Evolutionary conservation across 1,140 invertebrate genomes (phyloP), one percentile per base, ranked within the genome.

Genomic region (Plectrocnemia conspersa): DNA sequence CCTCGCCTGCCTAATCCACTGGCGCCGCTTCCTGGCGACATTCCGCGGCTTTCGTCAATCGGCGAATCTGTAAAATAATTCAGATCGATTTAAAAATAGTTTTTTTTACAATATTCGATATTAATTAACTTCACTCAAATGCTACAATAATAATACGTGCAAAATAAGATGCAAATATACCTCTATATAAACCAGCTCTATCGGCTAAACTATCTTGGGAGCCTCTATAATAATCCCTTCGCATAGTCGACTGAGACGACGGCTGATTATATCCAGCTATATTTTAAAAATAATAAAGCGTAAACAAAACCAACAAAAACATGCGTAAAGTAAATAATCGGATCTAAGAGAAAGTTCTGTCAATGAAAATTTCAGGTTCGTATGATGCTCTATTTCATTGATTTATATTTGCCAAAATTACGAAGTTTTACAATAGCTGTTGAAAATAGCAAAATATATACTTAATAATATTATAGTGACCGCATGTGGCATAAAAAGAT

Each of bases 181-280:
- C 79, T 74, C 75, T 68, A 64, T 78, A 79, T 59, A 79, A 69
- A 54, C 74, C 70, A 57, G 76, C 78, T 68, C 80, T 74, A 53
- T 82, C 80, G 63, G 85, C 85, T 56, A 91, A 78, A 73, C 85
- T 88, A 76, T 91, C 88, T 78, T 89, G 86, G 49, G 87, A 89
- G 65, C 87, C 87, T 75, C 86, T 80, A 76, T 88, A 89, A 81
- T 88, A 89, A 75, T 91, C 88, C 72, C 87, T 81, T 75, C 85
- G 82, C 84, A 88, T 87, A 58, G 83, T 81, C 54, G 79, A 57
- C 19, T 49, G 55, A 25, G 50, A 38, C 2, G 55, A 61, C n/a
- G 54, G 47, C 21, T 63, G 57, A 35, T 53, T 63, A 48, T 60
- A 62, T 59, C 56, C 56, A 52, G 55, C 59, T 61, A 45, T 55